Base-by-base conservation (phyloP, 2,113 vertebrate species). In the Synodontis membranacea region DNA sequence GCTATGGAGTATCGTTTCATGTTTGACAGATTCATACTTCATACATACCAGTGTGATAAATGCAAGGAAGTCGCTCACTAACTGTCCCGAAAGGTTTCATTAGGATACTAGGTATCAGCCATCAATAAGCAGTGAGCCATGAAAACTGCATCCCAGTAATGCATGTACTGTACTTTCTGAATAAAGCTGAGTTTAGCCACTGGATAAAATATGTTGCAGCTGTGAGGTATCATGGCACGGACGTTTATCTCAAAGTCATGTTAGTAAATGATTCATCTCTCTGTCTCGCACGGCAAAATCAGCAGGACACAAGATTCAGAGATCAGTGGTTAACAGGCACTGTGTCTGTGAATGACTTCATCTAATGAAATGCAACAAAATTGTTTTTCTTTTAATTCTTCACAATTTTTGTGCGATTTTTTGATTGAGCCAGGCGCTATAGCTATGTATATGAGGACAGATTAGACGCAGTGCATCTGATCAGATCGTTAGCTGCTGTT, bases 211-310 rank as follows among this genome's bases (percentile, higher is more conserved):
- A 62, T 78, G 21, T 56, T 42, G 23, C 25, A 42, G 44, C 15
- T 19, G 58, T 83, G 42, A 34, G 46, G 44, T 70, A 14, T 28
- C 11, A 1, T 82, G 14, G 37, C 56, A 62, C 66, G 80, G 12
- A n/a, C 17, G 11, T 58, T 42, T 72, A 48, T 84, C 21, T 54
- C 48, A 70, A 28, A 34, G 66, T 17, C 48, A 46, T 74, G 8
- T 42, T 75, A 74, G 14, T 46, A 39, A 74, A 74, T 82, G 83
- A 84, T 84, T 52, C 50, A 84, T 84, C 34, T 42, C 14, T n/a
- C 34, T 58, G 37, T 25, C 37, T 25, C 79, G 62, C 56, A 81
- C 11, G 60, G 80, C 52, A 81, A 42, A 82, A 31, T 15, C 80
- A 82, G 25, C 80, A 82, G 58, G 25, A 82, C 56, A 21, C 15